Evolutionary conservation across 2,888 invertebrate species (phyloP), one percentile per base, ranked within the genome.

Genomic region (Mechanitis messenoides): DNA sequence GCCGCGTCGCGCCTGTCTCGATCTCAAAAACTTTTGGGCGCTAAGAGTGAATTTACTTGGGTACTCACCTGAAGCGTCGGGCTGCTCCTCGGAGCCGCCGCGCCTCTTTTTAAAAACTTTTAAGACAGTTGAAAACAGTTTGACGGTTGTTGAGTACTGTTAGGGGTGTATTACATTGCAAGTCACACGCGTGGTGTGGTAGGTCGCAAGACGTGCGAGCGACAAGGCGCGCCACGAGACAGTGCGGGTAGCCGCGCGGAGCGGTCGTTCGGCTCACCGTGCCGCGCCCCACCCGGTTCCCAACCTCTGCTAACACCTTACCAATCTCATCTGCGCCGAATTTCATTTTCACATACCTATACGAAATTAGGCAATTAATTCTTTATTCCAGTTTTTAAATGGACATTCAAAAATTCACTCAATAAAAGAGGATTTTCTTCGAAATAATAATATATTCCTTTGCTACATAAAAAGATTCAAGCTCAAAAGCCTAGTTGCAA

Each of bases 1-100:
- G 85, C 84, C 80, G 74, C 78, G 78, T 75, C 81, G 79, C 79
- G 77, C 76, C 74, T 72, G 75, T 73, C 74, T 74, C 69, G 70
- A 67, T 70, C 69, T 69, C 70, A 65, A 65, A 84, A 86, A 84
- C 78, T 86, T 84, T 84, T 80, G 78, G 79, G 78, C 81, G 81
- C 76, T 72, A 74, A 74, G 69, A 72, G 68, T 73, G 71, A 62
- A 69, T 71, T 72, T 33, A 53, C 58, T 62, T 68, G 68, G 64
- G 63, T 65, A 81, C 88, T 84, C 59, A 88, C 88, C 85, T 63
- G 80, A 80, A 74, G 71, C 73, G 67, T 76, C 74, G 60, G 76
- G 68, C 66, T 77, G 74, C 60, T 67, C 68, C 45, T 80, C 81
- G 67, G 75, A 69, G 66, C 66, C 73, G 58, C 77, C 79, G 68